These are phyloP conservation scores for Drosophila prolongata DNA, from an alignment of 2,888 invertebrate genomes.

Conservation along the genomic window DNA sequence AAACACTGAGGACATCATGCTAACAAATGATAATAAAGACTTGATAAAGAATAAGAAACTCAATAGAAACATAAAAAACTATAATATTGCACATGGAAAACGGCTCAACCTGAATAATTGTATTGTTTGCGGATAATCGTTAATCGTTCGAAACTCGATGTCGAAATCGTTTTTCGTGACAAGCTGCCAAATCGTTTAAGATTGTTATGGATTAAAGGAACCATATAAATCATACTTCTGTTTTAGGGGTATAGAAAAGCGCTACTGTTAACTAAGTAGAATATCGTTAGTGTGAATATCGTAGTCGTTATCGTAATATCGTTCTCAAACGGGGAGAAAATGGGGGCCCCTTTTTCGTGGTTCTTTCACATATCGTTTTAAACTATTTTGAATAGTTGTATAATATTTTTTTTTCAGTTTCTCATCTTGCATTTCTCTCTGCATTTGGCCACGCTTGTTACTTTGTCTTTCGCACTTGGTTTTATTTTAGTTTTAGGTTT, in stretches of 20 bases:
- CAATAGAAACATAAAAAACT: not conserved
- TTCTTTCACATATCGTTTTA: slow-evolving; percentile 30
- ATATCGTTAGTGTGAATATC: slow-evolving; percentile 43
- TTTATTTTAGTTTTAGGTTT: slow-evolving; percentile 31
- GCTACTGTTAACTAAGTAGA: slow-evolving; percentile 28
- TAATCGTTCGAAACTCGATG: slow-evolving; percentile 5
- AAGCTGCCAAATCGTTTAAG: slow-evolving; percentile 23
- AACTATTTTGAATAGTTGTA: slow-evolving; percentile 63
- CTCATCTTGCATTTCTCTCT: slow-evolving; percentile 45
- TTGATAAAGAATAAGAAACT: slow-evolving; percentile 5
- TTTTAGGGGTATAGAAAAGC: slow-evolving; percentile 9
- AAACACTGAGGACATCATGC: slow-evolving; percentile 31
- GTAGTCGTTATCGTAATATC: slow-evolving; percentile 34
- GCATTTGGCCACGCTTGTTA: slow-evolving; percentile 80
- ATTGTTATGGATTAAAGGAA: slow-evolving; percentile 11
- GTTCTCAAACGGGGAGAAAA: slow-evolving; percentile 13
- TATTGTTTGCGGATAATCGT: slow-evolving; percentile 1
- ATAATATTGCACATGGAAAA: slow-evolving; percentile 38
- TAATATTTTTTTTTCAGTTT: slow-evolving; percentile 24
- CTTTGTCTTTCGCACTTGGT: slow-evolving; percentile 66
- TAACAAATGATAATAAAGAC: slow-evolving; percentile 24
- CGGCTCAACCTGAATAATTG: slow-evolving; percentile 26
- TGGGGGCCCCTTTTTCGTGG: slow-evolving; percentile 1
- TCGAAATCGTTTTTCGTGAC: slow-evolving; percentile 3
- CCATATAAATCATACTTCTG: slow-evolving; percentile 22